Evolutionary conservation across 2,113 vertebrate genomes (phyloP).

Genomic region (Burhinus bistriatus): DNA sequence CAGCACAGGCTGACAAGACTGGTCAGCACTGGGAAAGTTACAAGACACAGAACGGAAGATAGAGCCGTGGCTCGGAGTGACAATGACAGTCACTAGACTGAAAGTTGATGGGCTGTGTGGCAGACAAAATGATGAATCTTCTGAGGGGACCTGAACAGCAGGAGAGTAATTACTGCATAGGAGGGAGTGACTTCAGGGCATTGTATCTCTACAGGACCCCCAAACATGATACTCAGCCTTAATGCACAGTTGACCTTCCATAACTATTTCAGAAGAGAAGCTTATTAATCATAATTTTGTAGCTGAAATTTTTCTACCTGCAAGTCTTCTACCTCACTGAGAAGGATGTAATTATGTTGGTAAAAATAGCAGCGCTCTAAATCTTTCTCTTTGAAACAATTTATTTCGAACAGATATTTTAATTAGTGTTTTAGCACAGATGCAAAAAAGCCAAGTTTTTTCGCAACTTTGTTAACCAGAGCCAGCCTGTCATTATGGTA

Average conservation of each 20-base stretch:
- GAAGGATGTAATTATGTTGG: neutral
- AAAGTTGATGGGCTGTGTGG: neutral
- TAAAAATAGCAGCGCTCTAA: constrained; percentile 12
- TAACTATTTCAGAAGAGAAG: neutral
- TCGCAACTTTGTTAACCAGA: neutral
- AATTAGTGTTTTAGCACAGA: neutral
- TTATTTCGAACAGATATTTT: neutral
- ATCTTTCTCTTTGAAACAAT: neutral
- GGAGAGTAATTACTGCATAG: neutral
- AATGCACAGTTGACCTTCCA: neutral
- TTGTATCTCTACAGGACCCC: neutral
- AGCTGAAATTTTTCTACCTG: neutral
- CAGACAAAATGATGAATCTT: neutral
- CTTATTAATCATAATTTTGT: neutral
- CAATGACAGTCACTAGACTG: neutral
- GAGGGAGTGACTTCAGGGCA: neutral
- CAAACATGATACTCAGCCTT: neutral
- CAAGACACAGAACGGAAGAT: neutral
- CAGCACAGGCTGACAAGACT: neutral
- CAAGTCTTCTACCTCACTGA: neutral
- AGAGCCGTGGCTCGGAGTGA: neutral
- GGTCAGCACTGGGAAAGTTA: too few species aligned
- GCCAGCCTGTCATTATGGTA: neutral
- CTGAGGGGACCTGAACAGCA: neutral
- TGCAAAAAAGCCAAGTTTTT: neutral